Evolutionary conservation across 2,888 invertebrate species (phyloP), one percentile per base, ranked within the genome.

Genomic region (Stenolophus ochropezus): DNA sequence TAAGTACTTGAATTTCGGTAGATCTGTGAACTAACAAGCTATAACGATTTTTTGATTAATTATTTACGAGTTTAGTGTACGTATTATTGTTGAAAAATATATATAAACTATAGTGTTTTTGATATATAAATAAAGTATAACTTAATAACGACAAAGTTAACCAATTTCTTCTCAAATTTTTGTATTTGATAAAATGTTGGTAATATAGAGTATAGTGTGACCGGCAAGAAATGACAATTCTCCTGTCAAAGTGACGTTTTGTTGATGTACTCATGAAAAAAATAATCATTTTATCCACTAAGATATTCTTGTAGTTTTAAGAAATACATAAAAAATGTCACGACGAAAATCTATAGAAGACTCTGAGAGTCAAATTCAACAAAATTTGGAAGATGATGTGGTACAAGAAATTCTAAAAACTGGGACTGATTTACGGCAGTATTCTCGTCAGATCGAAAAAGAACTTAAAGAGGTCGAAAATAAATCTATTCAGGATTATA

Each of bases 401-500:
- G 96, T 98, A 23, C 96, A 97, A 89, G 98, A 98, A 90, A 97
- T 98, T 51, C 90, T 98, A 8, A 95, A 96, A 88, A 96, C 96
- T 86, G 98, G 98, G 16, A 97, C 97, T 4, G 99, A 99, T 89
- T 90, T 99, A 61, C 91, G 98, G 18, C 96, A 98, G 87, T 99
- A 98, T 90, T 98, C 98, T 0, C 93, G 95, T 85, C 96, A 98
- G 91, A 94, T 97, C 83, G 98, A 98, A 89, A 95, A 95, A 87
- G 96, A 98, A 88, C 92, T 99, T 65, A 94, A 96, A 87, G 95
- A 96, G 88, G 96, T 96, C 6, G 97, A 97, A 89, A 96, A 96
- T 88, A 93, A 94, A 86, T 96, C 96, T 2, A 94, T 97, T 53
- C 94, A 96, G 83, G 97, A 97, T 89, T 97, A 98, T 88, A 95